Percentiles rank a stretch among this genome's conserved stretches.
phyloP scores from a whole-genome alignment of 2,888 invertebrate genomes.

The Andrena bicolor region DNA sequence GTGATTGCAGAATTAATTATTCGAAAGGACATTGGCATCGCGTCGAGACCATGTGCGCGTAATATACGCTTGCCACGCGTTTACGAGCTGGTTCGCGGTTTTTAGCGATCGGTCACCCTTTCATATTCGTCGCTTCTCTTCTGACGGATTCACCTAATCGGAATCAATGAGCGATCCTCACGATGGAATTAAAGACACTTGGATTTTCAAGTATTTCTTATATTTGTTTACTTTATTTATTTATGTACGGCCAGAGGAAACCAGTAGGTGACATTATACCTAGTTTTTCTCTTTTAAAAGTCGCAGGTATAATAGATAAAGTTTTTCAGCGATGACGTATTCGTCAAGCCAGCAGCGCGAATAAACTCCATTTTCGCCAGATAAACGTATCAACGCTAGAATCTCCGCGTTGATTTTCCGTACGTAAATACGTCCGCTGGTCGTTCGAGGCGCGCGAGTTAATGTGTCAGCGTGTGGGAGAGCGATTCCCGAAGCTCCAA shows the following conservation, averaged over 20 bases:
- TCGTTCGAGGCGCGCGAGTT: constrained; percentile 14
- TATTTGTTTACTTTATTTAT: too few relatives aligned
- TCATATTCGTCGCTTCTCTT: background rate
- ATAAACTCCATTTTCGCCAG: constrained; percentile 23
- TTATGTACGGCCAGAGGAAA: too few relatives aligned
- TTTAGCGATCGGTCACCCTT: constrained; percentile 28
- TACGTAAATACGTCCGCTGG: constrained; percentile 28
- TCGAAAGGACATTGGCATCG: constrained; percentile 61
- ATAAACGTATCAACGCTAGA: constrained; percentile 24
- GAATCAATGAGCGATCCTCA: too few relatives aligned
- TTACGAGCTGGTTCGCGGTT: constrained; percentile 50
- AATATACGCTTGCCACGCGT: constrained; percentile 60
- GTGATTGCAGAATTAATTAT: constrained; percentile 71
- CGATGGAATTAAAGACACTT: too few relatives aligned
- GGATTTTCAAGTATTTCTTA: too few relatives aligned
- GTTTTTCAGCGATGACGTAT: too few relatives aligned
- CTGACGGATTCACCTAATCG: too few relatives aligned
- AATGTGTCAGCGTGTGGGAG: constrained; percentile 23
- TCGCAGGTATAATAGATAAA: too few relatives aligned
- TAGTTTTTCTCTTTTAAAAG: too few relatives aligned
- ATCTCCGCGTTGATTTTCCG: constrained; percentile 6
- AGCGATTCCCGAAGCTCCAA: background rate
- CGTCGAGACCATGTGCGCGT: constrained; percentile 40
- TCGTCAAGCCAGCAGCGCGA: background rate
- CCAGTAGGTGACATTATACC: too few relatives aligned